Evolutionary conservation across 2,888 invertebrate genomes (phyloP).

Genomic region (Anodontia alba): DNA sequence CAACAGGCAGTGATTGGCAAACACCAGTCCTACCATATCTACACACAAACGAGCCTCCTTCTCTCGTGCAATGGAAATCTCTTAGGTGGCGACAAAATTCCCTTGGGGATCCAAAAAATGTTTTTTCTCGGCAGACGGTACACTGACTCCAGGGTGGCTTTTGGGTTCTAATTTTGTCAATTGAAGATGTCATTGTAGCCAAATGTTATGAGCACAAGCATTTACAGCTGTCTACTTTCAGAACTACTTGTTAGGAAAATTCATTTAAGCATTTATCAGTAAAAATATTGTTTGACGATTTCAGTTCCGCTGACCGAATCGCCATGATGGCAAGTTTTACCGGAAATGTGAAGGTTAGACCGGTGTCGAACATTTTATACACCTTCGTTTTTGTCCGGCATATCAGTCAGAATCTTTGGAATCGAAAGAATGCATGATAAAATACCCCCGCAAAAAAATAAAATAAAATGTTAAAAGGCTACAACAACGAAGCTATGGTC

Average conservation of each 20-base stretch:
- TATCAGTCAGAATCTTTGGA: too few species aligned
- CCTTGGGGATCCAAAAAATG: constrained; percentile 79
- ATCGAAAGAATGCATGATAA: too few species aligned
- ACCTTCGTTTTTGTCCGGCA: too few species aligned
- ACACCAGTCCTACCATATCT: constrained; percentile 95
- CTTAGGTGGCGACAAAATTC: constrained; percentile 90
- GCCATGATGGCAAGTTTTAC: constrained; percentile 50
- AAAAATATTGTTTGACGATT: not conserved
- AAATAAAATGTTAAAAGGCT: too few species aligned
- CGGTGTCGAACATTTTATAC: constrained; percentile 47
- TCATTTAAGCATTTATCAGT: not conserved
- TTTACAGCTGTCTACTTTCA: not conserved
- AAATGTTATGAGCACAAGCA: not conserved
- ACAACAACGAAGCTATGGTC: too few species aligned
- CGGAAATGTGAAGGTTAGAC: constrained; percentile 47
- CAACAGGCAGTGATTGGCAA: constrained; percentile 94
- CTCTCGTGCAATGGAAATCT: constrained; percentile 92
- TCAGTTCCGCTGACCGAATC: not conserved
- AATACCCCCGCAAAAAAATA: too few species aligned
- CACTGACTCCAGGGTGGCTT: constrained; percentile 75
- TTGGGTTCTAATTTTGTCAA: not conserved
- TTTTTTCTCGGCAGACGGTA: constrained; percentile 68
- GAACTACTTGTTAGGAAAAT: not conserved
- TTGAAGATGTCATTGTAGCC: not conserved
- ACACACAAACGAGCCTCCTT: constrained; percentile 94